phyloP scores from a whole-genome alignment of 1,140 invertebrate species.

The Drosophila grimshawi region DNA sequence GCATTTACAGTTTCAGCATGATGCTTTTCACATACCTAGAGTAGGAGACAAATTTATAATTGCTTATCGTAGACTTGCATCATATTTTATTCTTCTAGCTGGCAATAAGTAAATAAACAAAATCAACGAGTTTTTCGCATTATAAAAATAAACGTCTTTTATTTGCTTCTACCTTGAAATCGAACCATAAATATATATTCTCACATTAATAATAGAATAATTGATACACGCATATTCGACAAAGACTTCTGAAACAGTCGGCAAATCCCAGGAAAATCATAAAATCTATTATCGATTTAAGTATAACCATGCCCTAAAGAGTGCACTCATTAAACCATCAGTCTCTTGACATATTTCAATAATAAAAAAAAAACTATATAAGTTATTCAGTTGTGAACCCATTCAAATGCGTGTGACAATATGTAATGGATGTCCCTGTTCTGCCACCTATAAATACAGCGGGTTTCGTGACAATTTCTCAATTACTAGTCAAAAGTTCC shows the following conservation, averaged over 20 bases:
- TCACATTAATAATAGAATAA: too few species aligned
- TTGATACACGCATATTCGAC: too few species aligned
- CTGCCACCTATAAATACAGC: not conserved
- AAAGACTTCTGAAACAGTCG: not conserved
- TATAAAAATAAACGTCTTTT: too few species aligned
- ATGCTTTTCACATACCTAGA: constrained; percentile 63
- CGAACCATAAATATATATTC: too few species aligned
- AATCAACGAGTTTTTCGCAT: too few species aligned
- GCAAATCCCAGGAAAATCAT: not conserved
- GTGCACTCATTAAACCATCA: not conserved
- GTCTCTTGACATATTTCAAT: not conserved
- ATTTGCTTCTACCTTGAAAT: too few species aligned
- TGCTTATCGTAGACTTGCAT: not conserved
- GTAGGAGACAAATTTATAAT: constrained; percentile 8
- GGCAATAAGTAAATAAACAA: not conserved
- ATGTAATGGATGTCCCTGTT: not conserved
- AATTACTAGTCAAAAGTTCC: not conserved
- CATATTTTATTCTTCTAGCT: not conserved
- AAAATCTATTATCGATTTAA: not conserved
- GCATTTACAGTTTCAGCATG: constrained; percentile 72
- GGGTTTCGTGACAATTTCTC: not conserved
- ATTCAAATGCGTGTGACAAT: not conserved
- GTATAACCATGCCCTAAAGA: too few species aligned
- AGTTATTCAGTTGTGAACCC: too few species aligned
- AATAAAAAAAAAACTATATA: not conserved